phyloP scores from a whole-genome alignment of 2,888 invertebrate genomes.

The Actias luna region DNA sequence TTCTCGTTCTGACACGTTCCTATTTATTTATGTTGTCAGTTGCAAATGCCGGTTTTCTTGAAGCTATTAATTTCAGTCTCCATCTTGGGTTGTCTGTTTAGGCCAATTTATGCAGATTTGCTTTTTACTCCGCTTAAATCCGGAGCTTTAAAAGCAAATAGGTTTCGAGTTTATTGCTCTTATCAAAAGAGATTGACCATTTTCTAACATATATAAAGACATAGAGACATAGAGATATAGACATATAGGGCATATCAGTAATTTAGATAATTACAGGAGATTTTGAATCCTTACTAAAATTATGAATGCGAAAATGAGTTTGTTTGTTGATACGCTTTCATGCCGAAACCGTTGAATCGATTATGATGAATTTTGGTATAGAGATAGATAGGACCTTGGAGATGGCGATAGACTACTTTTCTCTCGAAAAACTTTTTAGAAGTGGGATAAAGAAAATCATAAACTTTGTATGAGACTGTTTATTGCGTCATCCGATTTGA shows the following conservation, averaged over 20 bases:
- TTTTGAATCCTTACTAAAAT: neutral
- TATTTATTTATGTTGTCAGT: conserved; percentile 19
- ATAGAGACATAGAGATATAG: too few species aligned
- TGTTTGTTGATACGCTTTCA: too few species aligned
- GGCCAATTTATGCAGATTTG: conserved; percentile 4
- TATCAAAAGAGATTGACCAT: conserved; percentile 5
- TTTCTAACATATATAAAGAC: too few species aligned
- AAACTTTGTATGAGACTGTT: too few species aligned
- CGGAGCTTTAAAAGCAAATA: conserved; percentile 4
- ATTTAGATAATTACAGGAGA: neutral
- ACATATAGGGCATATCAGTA: neutral
- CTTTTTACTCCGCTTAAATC: neutral
- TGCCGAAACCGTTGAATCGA: too few species aligned
- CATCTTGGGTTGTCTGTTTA: neutral
- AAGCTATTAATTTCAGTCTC: conserved; percentile 11
- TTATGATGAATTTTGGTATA: too few species aligned
- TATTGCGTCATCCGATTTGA: too few species aligned
- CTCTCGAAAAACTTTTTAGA: too few species aligned
- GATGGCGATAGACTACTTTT: too few species aligned
- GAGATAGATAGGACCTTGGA: too few species aligned
- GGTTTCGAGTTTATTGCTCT: neutral
- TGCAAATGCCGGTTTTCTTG: conserved; percentile 18
- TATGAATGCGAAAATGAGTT: too few species aligned
- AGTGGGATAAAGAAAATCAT: too few species aligned
- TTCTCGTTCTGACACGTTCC: neutral